Evolutionary conservation across 2,113 vertebrate genomes (phyloP).

Genomic region (Pluvianellus socialis): DNA sequence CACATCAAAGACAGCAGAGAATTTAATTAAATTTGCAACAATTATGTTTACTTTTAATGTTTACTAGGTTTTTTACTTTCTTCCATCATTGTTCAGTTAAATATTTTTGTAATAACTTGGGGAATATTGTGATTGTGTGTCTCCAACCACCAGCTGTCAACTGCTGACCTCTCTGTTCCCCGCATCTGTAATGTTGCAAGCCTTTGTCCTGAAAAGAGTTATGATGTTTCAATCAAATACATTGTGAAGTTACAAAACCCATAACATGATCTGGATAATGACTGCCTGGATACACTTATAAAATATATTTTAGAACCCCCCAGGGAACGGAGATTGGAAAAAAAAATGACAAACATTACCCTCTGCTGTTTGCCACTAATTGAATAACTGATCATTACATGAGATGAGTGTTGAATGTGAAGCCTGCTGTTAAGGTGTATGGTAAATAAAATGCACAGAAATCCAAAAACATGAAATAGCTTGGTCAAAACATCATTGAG

Average conservation of each 20-base stretch:
- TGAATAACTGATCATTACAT: slow-evolving; percentile 22
- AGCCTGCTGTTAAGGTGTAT: not conserved
- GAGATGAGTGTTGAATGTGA: not conserved
- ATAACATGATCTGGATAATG: slow-evolving; percentile 62
- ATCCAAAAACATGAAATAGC: not conserved
- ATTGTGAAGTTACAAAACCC: slow-evolving; percentile 69
- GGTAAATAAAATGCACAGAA: slow-evolving; percentile 27
- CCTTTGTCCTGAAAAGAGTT: slow-evolving; percentile 74
- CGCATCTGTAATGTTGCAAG: slow-evolving; percentile 67
- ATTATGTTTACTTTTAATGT: slow-evolving; percentile 71
- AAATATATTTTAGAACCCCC: slow-evolving; percentile 46
- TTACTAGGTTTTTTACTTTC: slow-evolving; percentile 49
- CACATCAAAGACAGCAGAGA: slow-evolving; percentile 61
- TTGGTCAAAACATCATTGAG: not conserved
- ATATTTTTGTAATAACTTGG: slow-evolving; percentile 68
- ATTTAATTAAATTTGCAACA: slow-evolving; percentile 71
- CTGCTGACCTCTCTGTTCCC: slow-evolving; percentile 70
- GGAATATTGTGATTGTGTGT: slow-evolving; percentile 55
- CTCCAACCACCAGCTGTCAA: slow-evolving; percentile 72
- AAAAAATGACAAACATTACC: not conserved
- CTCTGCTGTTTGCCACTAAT: slow-evolving; percentile 46
- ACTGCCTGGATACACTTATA: slow-evolving; percentile 45
- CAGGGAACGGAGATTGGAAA: not conserved
- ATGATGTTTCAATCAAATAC: slow-evolving; percentile 70
- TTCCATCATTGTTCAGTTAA: slow-evolving; percentile 62